These are phyloP conservation scores for Threskiornis aethiopicus DNA, from an alignment of 2,797 vertebrate genomes.

Conservation along the genomic window DNA sequence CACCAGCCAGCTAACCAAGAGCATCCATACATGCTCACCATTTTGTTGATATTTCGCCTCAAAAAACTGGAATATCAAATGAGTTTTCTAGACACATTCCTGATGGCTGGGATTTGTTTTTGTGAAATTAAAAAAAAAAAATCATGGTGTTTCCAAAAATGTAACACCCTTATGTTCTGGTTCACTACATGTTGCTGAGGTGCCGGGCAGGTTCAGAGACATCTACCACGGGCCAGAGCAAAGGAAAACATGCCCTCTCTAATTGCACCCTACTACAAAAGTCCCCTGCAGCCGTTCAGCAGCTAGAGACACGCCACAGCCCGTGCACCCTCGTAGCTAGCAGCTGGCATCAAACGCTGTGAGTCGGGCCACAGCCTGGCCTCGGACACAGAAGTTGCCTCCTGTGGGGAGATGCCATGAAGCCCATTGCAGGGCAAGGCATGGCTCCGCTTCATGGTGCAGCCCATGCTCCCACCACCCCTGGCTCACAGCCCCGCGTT, in stretches of 20 bases:
- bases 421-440: neutral
- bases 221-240: rapidly evolving
- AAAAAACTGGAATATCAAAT: neutral
- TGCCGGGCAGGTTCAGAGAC: neutral
- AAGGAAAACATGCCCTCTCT: neutral
- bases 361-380: neutral
- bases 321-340: rapidly evolving
- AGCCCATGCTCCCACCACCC: neutral
- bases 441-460: rapidly evolving
- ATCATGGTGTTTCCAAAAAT: neutral
- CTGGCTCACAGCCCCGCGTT: rapidly evolving
- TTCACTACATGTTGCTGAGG: rapidly evolving
- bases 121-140: neutral
- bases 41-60: neutral
- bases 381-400: neutral
- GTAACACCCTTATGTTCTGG: neutral
- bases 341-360: neutral
- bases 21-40: neutral
- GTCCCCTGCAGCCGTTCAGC: rapidly evolving
- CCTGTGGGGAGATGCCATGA: rapidly evolving
- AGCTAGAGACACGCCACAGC: neutral
- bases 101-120: neutral
- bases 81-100: neutral
- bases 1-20: neutral
- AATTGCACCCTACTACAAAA: neutral